Evolutionary conservation across 2,797 vertebrate species (phyloP).

Genomic region (Falco naumanni): DNA sequence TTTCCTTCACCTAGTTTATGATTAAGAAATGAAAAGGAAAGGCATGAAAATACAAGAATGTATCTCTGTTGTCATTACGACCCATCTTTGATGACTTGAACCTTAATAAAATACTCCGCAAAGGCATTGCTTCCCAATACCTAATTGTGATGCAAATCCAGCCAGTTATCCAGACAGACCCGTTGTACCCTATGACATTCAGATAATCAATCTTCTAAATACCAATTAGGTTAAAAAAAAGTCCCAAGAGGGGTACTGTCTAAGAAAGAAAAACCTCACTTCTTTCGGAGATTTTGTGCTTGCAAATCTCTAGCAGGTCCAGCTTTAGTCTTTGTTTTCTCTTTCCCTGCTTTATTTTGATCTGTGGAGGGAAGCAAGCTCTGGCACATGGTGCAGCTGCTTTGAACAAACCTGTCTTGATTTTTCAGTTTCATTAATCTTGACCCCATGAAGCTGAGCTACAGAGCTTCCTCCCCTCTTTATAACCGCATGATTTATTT

Average conservation of each 20-base stretch:
- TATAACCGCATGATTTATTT: not conserved
- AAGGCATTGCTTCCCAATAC: not conserved
- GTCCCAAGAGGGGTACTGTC: not conserved
- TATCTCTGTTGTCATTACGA: not conserved
- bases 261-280: not conserved
- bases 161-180: not conserved
- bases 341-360: not conserved
- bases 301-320: not conserved
- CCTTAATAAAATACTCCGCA: not conserved
- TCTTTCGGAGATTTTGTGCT: not conserved
- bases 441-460: not conserved
- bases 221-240: conserved; percentile 1
- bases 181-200: not conserved
- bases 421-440: not conserved
- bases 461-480: not conserved
- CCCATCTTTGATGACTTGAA: not conserved
- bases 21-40: not conserved
- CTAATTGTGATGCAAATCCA: conserved; percentile 35
- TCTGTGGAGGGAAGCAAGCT: not conserved
- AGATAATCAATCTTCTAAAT: conserved; percentile 49
- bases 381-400: not conserved
- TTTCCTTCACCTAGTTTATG: not conserved
- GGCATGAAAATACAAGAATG: not conserved
- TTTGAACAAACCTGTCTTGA: not conserved
- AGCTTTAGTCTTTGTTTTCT: not conserved